These are phyloP conservation scores for Gymnosoma rotundatum DNA, from an alignment of 2,888 invertebrate genomes.

Conservation along the genomic window DNA sequence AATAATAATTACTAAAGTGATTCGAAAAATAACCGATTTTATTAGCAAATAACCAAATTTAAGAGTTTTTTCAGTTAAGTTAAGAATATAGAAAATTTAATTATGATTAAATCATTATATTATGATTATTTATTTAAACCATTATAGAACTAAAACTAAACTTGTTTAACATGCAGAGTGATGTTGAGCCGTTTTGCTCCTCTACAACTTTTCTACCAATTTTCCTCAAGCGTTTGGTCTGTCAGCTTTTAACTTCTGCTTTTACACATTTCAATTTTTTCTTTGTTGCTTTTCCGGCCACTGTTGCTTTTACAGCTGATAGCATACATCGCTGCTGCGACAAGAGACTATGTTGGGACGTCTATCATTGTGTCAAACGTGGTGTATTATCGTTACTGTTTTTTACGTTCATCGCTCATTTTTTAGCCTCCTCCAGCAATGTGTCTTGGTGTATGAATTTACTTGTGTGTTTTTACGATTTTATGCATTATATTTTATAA, in stretches of 20 bases:
- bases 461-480: conserved; percentile 1
- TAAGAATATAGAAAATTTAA: too few species aligned
- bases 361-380: conserved; percentile 77
- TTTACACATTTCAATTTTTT: conserved; percentile 67
- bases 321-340: conserved; percentile 13
- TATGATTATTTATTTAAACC: too few species aligned
- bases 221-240: conserved; percentile 15
- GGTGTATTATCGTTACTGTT: conserved; percentile 76
- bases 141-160: too few species aligned
- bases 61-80: too few species aligned
- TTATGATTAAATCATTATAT: too few species aligned
- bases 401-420: conserved; percentile 34
- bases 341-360: conserved; percentile 39
- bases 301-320: conserved; percentile 28
- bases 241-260: conserved; percentile 60
- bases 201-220: too few species aligned
- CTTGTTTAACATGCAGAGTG: too few species aligned
- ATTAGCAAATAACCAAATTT: too few species aligned
- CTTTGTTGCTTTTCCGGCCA: conserved; percentile 1
- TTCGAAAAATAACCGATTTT: too few species aligned
- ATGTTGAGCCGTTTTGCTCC: too few species aligned
- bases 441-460: conserved; percentile 43
- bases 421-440: conserved; percentile 1
- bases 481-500: conserved; percentile 62
- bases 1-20: too few species aligned